phyloP scores from a whole-genome alignment of 2,888 invertebrate genomes.

The Cynaeus angustus region DNA sequence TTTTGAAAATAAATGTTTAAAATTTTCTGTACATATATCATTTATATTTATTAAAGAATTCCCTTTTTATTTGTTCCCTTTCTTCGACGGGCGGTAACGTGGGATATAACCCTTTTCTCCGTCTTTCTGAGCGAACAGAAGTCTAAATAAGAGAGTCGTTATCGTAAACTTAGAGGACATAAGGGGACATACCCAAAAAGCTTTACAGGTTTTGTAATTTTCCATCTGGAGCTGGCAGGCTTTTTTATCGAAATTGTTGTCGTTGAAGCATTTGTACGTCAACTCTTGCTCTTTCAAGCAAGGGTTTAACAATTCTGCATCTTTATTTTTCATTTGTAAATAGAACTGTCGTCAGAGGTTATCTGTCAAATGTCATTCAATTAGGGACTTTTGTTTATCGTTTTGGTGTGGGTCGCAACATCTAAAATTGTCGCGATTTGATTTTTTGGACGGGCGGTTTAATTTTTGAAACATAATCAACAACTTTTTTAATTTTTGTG shows the following conservation, averaged over 20 bases:
- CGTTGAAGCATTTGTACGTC: constrained; percentile 82
- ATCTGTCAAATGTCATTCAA: background rate
- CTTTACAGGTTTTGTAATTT: constrained; percentile 86
- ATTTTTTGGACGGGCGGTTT: too few species aligned
- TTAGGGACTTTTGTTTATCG: background rate
- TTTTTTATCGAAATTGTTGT: constrained; percentile 79
- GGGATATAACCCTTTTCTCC: constrained; percentile 78
- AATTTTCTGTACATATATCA: background rate
- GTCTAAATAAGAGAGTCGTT: constrained; percentile 71
- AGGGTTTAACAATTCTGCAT: constrained; percentile 69
- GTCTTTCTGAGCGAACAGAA: constrained; percentile 76
- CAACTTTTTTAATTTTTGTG: too few species aligned
- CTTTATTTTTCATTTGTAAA: constrained; percentile 57
- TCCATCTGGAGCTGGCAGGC: constrained; percentile 81
- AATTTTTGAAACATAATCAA: too few species aligned
- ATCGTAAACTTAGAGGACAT: constrained; percentile 51
- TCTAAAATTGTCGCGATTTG: too few species aligned
- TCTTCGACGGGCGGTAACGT: constrained; percentile 82
- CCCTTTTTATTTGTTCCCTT: constrained; percentile 78
- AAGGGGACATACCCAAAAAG: constrained; percentile 82
- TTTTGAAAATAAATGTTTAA: constrained; percentile 36
- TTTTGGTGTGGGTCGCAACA: too few species aligned
- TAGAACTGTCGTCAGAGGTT: constrained; percentile 16
- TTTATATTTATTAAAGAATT: constrained; percentile 71
- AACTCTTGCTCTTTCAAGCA: constrained; percentile 82